These are phyloP conservation scores for Tamandua tetradactyla DNA, from an alignment of 2,797 vertebrate species.

Conservation along the genomic window DNA sequence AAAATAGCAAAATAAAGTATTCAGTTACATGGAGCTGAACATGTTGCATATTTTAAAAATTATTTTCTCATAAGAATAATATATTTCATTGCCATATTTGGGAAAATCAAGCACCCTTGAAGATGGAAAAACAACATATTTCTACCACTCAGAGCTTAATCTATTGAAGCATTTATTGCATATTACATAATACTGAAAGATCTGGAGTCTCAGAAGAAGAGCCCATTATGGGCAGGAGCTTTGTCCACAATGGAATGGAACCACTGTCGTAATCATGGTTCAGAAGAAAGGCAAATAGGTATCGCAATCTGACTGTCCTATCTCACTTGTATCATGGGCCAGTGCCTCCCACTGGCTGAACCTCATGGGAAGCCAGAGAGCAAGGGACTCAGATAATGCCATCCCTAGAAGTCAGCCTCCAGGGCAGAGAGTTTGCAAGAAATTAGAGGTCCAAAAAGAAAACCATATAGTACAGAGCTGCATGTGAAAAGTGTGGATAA, in stretches of 20 bases:
- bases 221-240: not conserved
- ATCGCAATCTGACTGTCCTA: not conserved
- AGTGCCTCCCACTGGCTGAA: not conserved
- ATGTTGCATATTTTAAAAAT: not conserved
- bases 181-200: conserved; percentile 2
- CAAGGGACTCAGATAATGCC: not conserved
- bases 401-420: not conserved
- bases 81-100: conserved; percentile 2
- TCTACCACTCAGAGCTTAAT: not conserved
- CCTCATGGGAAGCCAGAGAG: not conserved
- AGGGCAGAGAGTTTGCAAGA: not conserved
- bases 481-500: not conserved
- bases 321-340: not conserved
- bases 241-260: not conserved
- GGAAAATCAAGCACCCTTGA: not conserved
- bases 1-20: conserved; percentile 40
- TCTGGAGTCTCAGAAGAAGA: not conserved
- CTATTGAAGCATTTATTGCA: not conserved
- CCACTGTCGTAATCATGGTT: not conserved
- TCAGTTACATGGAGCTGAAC: not conserved
- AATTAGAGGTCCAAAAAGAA: not conserved
- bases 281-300: conserved; percentile 10
- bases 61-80: not conserved
- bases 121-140: conserved; percentile 2
- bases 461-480: not conserved